Conservation (phyloP, 2,797 vertebrate genomes). For the Avahi laniger region DNA sequence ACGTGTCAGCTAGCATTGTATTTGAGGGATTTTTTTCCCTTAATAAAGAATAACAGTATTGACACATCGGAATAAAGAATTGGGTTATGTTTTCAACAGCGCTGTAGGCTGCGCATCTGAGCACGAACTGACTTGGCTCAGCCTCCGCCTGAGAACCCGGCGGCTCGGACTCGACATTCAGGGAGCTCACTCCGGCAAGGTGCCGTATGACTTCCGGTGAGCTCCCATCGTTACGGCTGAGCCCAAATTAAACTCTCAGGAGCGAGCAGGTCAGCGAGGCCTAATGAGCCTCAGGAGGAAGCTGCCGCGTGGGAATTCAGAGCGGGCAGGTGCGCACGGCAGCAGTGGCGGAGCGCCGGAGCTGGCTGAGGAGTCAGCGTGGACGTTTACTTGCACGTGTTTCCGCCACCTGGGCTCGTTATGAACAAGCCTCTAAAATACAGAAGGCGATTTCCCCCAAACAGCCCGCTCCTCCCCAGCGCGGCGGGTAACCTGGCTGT, state of each 20-base stretch:
- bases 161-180: no score
- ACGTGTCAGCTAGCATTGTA: accelerated
- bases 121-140: no score
- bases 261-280: accelerated
- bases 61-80: accelerated
- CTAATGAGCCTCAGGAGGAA: no score
- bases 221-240: accelerated
- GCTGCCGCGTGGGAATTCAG: accelerated
- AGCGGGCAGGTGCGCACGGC: not conserved
- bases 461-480: not conserved
- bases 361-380: not conserved
- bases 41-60: accelerated
- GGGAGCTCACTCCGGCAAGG: not conserved
- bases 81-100: accelerated
- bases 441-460: not conserved
- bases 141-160: accelerated
- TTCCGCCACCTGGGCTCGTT: not conserved
- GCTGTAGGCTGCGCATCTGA: accelerated
- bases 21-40: no score
- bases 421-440: not conserved
- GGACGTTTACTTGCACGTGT: no score
- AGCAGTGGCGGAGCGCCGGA: accelerated
- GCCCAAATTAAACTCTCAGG: not conserved
- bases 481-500: slow-evolving; percentile 90
- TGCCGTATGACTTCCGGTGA: accelerated